Evolutionary conservation across 2,797 vertebrate genomes (phyloP).

Genomic region (Eupleurogrammus muticus): DNA sequence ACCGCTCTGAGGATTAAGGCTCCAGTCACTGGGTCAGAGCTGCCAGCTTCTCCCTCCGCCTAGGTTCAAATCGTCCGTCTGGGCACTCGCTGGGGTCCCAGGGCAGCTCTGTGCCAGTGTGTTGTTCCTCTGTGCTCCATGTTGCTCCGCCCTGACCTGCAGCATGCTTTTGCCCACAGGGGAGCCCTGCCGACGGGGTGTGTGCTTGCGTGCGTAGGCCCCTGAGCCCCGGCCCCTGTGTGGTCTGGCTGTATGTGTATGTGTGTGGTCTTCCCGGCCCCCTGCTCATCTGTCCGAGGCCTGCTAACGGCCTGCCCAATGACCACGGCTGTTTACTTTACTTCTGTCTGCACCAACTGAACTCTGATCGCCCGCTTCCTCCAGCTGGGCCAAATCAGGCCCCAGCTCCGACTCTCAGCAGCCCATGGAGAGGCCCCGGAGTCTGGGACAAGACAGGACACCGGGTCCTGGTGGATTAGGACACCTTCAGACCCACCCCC

Average conservation of each 20-base stretch:
- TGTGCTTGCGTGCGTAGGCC: conserved; percentile 87
- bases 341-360: conserved; percentile 97
- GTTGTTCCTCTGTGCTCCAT: conserved; percentile 68
- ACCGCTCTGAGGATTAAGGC: conserved; percentile 42
- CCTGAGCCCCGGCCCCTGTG: conserved; percentile 82
- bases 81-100: conserved; percentile 25
- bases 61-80: conserved; percentile 20
- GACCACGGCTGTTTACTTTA: conserved; percentile 99
- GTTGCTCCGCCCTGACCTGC: conserved; percentile 69
- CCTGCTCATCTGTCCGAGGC: conserved; percentile 97
- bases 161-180: conserved; percentile 75
- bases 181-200: conserved; percentile 81
- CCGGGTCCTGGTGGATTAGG: conserved; percentile 72
- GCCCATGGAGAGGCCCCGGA: conserved; percentile 73
- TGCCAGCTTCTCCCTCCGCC: conserved; percentile 35
- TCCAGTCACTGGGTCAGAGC: conserved; percentile 44
- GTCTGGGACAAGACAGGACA: conserved; percentile 75
- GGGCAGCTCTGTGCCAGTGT: conserved; percentile 68
- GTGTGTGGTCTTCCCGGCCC: conserved; percentile 85
- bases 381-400: conserved; percentile 98
- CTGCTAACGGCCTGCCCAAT: conserved; percentile 97
- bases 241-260: conserved; percentile 80
- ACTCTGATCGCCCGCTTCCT: conserved; percentile 93
- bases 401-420: conserved; percentile 77
- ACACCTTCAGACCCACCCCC: conserved; percentile 69